phyloP scores from a whole-genome alignment of 1,140 invertebrate genomes.

The Plodia interpunctella region DNA sequence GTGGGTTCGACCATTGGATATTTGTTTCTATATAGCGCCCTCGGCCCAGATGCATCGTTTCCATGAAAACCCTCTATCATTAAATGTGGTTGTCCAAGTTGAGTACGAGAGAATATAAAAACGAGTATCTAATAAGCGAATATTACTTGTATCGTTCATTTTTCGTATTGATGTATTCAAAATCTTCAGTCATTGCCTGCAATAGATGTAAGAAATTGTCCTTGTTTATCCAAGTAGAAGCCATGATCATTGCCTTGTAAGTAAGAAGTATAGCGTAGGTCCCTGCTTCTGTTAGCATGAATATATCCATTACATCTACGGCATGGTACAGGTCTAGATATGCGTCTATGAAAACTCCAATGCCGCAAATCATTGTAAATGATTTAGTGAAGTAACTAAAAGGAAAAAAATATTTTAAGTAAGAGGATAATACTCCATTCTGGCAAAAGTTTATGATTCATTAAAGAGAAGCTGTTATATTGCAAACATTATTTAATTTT shows the following conservation, averaged over 20 bases:
- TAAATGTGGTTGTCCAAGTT: too few relatives aligned
- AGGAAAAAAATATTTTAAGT: conserved; percentile 11
- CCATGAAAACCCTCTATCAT: too few relatives aligned
- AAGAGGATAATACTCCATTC: too few relatives aligned
- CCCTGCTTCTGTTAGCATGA: conserved; percentile 39
- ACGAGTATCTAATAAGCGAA: background rate
- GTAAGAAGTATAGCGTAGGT: conserved; percentile 39
- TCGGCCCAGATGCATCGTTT: too few relatives aligned
- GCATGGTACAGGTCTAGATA: conserved; percentile 29
- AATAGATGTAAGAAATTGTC: conserved; percentile 34
- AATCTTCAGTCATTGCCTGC: conserved; percentile 38
- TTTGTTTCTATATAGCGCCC: too few relatives aligned
- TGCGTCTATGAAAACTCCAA: conserved; percentile 21
- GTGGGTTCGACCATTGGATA: too few relatives aligned
- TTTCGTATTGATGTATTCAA: conserved; percentile 34
- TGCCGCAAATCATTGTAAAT: conserved; percentile 20
- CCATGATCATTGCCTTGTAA: conserved; percentile 39
- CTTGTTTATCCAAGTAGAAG: conserved; percentile 33
- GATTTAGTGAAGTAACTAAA: conserved; percentile 33
- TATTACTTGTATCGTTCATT: conserved; percentile 42
- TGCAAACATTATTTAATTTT: too few relatives aligned
- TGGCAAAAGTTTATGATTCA: too few relatives aligned
- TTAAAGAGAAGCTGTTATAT: too few relatives aligned
- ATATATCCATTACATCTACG: conserved; percentile 28
- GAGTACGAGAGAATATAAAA: too few relatives aligned